Percentiles rank a stretch among this genome's conserved stretches.
These are phyloP conservation scores for Saguinus imperator DNA, from an alignment of 2,113 vertebrate genomes.

Conservation along the genomic window DNA sequence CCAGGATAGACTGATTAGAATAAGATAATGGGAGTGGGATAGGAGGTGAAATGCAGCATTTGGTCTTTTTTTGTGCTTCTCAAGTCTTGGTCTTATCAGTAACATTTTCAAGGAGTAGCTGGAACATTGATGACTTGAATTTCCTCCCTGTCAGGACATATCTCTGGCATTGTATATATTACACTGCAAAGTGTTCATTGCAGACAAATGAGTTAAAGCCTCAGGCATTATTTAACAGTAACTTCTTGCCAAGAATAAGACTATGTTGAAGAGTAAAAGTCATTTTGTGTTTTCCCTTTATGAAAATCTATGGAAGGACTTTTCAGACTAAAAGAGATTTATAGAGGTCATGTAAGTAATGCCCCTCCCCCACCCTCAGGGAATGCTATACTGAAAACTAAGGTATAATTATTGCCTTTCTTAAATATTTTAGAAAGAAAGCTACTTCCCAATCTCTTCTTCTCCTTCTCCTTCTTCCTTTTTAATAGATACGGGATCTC, in stretches of 20 bases:
- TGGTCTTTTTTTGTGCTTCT: rapidly evolving
- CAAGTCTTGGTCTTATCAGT: rapidly evolving
- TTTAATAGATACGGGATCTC: too few relatives aligned
- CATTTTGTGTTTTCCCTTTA: background rate
- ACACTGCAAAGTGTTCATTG: background rate
- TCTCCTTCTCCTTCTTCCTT: background rate
- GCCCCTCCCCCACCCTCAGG: background rate
- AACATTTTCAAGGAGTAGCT: background rate
- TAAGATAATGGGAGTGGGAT: rapidly evolving
- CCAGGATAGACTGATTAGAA: background rate
- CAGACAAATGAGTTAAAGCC: conserved; percentile 34
- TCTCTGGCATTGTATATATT: conserved; percentile 11
- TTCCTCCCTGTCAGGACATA: conserved; percentile 32
- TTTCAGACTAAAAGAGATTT: background rate
- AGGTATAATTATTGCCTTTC: background rate
- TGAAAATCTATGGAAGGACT: background rate
- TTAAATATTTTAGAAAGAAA: background rate
- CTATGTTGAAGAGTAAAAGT: background rate
- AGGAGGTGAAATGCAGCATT: background rate
- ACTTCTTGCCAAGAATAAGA: conserved; percentile 28
- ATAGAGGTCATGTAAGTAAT: conserved; percentile 20
- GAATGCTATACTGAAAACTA: background rate
- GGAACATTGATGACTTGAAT: background rate
- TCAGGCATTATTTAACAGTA: conserved; percentile 38
- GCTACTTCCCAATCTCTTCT: background rate